phyloP scores from a whole-genome alignment of 2,797 vertebrate genomes.

The Fringilla coelebs region DNA sequence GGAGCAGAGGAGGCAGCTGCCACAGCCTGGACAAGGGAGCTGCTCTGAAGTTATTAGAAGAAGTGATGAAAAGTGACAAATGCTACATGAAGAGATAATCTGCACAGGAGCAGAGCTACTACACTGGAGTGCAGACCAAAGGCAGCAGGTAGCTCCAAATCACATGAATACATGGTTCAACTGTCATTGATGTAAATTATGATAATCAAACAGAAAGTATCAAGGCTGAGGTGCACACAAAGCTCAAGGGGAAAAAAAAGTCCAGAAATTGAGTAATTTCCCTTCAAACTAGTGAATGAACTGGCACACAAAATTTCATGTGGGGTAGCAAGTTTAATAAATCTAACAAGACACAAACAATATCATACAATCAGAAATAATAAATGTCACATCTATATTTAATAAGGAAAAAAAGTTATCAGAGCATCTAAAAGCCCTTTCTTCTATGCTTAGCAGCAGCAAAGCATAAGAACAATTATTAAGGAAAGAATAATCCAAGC shows the following conservation, averaged over 20 bases:
- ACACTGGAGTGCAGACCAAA: not conserved
- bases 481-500: not conserved
- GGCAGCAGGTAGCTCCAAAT: not conserved
- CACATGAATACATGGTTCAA: not conserved
- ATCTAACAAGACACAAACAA: not conserved
- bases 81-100: not conserved
- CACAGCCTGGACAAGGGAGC: not conserved
- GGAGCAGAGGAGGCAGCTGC: not conserved
- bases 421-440: not conserved
- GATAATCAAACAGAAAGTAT: not conserved
- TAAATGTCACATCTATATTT: not conserved
- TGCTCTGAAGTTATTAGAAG: not conserved
- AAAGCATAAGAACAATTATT: not conserved
- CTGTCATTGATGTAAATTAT: not conserved
- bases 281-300: not conserved
- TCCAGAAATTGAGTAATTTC: not conserved
- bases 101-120: not conserved
- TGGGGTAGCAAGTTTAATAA: not conserved
- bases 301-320: not conserved
- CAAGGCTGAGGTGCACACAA: not conserved
- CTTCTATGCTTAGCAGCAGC: not conserved
- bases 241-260: not conserved
- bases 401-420: not conserved
- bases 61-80: not conserved
- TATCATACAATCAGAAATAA: not conserved